Conservation (phyloP, 2,888 invertebrate species). For the Galeopsomyia nigrocyanea region DNA sequence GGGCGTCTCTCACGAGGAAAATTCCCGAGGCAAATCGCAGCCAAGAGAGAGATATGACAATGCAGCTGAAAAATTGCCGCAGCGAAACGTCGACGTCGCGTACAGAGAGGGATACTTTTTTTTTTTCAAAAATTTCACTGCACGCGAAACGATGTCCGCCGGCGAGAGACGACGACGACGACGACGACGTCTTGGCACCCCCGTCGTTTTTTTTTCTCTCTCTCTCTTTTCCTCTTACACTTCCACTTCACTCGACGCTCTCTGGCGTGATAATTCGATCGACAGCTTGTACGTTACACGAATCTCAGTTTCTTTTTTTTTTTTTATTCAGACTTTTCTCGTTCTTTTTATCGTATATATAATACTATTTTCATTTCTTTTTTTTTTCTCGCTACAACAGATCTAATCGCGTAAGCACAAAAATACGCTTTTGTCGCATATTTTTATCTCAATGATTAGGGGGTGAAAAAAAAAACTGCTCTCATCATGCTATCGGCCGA, state of each 20-base stretch:
- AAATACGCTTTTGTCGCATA: no score
- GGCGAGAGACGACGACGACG: background rate
- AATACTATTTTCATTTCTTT: no score
- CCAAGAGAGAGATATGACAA: conserved; percentile 53
- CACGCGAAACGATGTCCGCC: conserved; percentile 47
- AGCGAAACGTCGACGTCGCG: conserved; percentile 22
- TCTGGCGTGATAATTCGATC: conserved; percentile 7
- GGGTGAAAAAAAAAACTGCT: no score
- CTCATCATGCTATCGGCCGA: no score
- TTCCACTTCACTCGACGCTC: background rate
- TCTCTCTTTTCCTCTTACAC: background rate
- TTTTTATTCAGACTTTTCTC: no score
- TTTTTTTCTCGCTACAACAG: no score
- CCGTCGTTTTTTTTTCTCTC: conserved; percentile 35
- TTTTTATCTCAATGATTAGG: no score
- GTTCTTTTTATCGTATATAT: no score
- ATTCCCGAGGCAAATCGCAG: conserved; percentile 50
- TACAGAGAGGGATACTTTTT: no score
- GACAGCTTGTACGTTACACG: background rate
- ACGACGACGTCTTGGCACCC: background rate
- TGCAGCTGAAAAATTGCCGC: conserved; percentile 51
- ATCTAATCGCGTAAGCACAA: no score
- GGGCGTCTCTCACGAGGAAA: conserved; percentile 16
- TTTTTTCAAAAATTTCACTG: conserved; percentile 30
- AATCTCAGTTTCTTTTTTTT: no score